Conservation (phyloP, 2,888 invertebrate genomes). For the Anaspis maculata region DNA sequence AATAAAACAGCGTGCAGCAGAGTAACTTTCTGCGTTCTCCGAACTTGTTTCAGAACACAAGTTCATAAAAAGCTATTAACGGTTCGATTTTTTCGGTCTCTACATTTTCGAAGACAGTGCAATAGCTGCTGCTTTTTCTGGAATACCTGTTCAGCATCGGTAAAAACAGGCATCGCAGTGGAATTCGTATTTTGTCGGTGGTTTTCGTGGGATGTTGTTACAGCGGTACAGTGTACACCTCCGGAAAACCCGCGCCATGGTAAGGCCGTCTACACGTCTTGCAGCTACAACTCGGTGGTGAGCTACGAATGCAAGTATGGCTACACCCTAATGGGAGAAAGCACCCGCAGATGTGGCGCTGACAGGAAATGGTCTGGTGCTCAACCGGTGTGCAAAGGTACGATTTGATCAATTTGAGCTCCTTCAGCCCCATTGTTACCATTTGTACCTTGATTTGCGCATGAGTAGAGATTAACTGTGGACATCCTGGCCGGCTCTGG, state of each 20-base stretch:
- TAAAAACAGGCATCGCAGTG: no score
- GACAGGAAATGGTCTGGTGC: slow-evolving; percentile 92
- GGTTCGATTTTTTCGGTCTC: no score
- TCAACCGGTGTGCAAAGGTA: slow-evolving; percentile 89
- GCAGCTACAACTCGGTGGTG: slow-evolving; percentile 91
- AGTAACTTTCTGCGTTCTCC: no score
- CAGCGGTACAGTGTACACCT: slow-evolving; percentile 88
- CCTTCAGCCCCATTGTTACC: slow-evolving; percentile 6
- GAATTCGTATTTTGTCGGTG: slow-evolving; percentile 25
- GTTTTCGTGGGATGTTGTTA: slow-evolving; percentile 51
- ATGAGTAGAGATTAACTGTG: slow-evolving; percentile 88
- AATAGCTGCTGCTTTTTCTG: no score
- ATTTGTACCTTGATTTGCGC: slow-evolving; percentile 18
- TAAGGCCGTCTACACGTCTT: slow-evolving; percentile 84
- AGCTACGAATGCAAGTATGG: slow-evolving; percentile 95
- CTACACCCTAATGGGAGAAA: slow-evolving; percentile 82
- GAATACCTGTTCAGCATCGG: no score
- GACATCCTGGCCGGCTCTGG: slow-evolving; percentile 85
- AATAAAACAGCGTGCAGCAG: no score
- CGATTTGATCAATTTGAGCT: slow-evolving; percentile 12
- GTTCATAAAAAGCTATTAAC: no score
- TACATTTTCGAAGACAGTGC: no score
- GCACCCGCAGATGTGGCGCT: slow-evolving; percentile 85
- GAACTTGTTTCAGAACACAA: no score
- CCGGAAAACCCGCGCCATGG: slow-evolving; percentile 91